Base-by-base conservation (phyloP, 2,797 vertebrate species). In the Salmo trutta region DNA sequence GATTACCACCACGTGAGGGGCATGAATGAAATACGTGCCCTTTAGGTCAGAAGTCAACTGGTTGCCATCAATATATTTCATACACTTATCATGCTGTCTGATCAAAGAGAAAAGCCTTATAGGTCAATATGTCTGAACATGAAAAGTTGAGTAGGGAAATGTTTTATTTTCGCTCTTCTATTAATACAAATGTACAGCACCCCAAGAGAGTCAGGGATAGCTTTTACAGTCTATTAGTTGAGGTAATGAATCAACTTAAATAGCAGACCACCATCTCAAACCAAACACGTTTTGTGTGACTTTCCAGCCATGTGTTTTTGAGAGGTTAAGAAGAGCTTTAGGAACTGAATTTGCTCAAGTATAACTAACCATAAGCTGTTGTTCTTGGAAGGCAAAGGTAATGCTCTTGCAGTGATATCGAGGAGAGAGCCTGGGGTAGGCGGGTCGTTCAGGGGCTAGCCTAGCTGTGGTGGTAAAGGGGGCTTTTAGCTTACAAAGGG, bases 361-460 rank as follows among this genome's bases (percentile, higher is more conserved):
- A 12, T 14, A 47, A 47, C 10, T 14, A 79, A 78, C 3, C 64
- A 16, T 74, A 74, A 82, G 52, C 64, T 67, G 71, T 81, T 82
- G 70, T 80, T 82, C 73, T 80, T 86, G 82, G 82, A 81, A 1
- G 2, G 29, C 10, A 27, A 31, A 0, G 64, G 71, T 65, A 83
- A 80, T 47, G 33, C 31, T 51, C 54, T 31, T 73, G 72, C 36
- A 7, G n/a, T 7, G 56, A 59, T 59, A n/a, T 3, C 8, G n/a
- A 59, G 56, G n/a, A n/a, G 19, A 21, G 17, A 72, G 51, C 8
- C 16, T 56, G 21, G 7, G 16, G 16, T 17, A 52, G 0, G 27
- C 1, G 41, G 41, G 41, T 3, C 0, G 41, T 14, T 52, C 51
- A 29, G 17, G 29, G 41, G 5, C 47, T 53, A 14, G 6, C 12